Evolutionary conservation across 2,113 vertebrate genomes (phyloP), one percentile per base, ranked within the genome.

Genomic region (Neotragus moschatus): DNA sequence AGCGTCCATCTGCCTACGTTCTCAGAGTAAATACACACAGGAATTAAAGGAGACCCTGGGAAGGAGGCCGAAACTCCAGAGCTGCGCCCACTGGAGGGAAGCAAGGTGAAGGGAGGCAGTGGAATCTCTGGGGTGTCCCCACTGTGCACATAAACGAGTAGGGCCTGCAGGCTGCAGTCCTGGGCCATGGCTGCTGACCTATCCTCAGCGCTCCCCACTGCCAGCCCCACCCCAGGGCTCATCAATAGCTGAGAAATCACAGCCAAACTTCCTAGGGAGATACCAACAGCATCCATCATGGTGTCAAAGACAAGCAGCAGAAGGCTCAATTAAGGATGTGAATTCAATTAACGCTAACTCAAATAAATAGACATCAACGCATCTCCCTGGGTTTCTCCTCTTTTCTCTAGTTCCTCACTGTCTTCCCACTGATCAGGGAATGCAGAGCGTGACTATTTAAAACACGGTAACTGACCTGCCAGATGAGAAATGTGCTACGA

Each of bases 321-420:
- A 96, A 97, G n/a, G 26, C 88, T 73, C 84, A 96, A 97, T 96
- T 98, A 97, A 93, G 85, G 70, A 97, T 16, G 30, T 49, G 53
- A 97, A 96, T 85, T 94, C 95, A 97, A 98, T 98, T 95, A 98
- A 91, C 75, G 58, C 85, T 25, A 43, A 75, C 26, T 43, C 23
- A 75, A 43, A 75, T 14, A 82, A 96, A 47, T 1, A 97, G 91
- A 94, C 87, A 8, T 13, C 45, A 36, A 97, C 43, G 5, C 4
- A 39, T 36, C 49, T 97, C 82, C 56, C 12, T 15, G 60, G 82
- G 16, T 80, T 96, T 96, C 94, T 47, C 55, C 39, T 84, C 87
- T 56, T 86, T 90, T 49, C 58, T 92, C 80, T 88, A 15, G 73
- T 81, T 90, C 30, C 70, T 16, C 21, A 19, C 60, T 1, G 25